phyloP scores from a whole-genome alignment of 2,797 vertebrate species.

The Amphiprion clarkii region DNA sequence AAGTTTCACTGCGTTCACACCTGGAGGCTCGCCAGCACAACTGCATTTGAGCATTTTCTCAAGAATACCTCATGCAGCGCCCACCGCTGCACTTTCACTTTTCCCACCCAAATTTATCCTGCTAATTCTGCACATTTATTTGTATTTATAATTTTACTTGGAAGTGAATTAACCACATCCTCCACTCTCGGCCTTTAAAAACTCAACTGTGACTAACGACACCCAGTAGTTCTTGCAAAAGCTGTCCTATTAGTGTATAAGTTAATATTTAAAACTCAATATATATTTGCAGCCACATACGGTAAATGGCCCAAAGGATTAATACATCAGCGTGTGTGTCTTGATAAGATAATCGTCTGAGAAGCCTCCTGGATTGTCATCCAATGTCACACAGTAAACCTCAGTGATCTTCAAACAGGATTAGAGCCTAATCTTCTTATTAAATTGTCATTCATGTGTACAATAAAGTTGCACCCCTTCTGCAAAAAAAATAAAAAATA shows the following conservation, averaged over 20 bases:
- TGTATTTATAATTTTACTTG: background rate
- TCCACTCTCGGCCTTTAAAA: too few relatives aligned
- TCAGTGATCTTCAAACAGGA: conserved; percentile 60
- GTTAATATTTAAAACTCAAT: conserved; percentile 21
- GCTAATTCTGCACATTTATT: background rate
- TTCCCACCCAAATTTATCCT: background rate
- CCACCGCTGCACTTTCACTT: background rate
- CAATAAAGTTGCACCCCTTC: conserved; percentile 18
- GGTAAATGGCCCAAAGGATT: conserved; percentile 39
- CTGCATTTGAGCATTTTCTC: background rate
- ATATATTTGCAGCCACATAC: background rate
- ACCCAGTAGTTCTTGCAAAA: background rate
- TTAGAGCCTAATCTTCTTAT: conserved; percentile 64
- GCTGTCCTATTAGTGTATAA: background rate
- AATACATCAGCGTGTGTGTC: conserved; percentile 19
- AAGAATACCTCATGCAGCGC: too few relatives aligned
- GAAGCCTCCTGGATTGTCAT: conserved; percentile 51
- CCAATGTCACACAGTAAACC: conserved; percentile 42
- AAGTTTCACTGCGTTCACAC: background rate
- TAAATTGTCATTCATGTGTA: conserved; percentile 57
- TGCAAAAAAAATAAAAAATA: conserved; percentile 16
- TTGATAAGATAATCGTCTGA: conserved; percentile 33
- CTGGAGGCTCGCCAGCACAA: background rate
- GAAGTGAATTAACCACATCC: too few relatives aligned
- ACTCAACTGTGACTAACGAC: background rate